These are phyloP conservation scores for Drosophila ercepeae DNA, from an alignment of 1,140 invertebrate genomes.

Conservation along the genomic window DNA sequence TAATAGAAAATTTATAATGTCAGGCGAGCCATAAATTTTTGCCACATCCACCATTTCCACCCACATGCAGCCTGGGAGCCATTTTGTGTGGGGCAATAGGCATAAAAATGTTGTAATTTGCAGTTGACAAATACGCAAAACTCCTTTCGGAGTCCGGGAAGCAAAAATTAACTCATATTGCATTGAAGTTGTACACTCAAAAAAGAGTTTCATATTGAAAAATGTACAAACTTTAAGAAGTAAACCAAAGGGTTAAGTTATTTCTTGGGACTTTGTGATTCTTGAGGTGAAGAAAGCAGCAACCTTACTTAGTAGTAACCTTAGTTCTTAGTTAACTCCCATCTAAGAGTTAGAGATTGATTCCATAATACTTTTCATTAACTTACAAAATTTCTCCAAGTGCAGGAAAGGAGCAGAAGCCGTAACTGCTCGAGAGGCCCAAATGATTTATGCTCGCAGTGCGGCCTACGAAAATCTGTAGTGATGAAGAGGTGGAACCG, in stretches of 20 bases:
- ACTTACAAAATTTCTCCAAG: too few species aligned
- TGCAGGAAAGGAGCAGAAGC: slow-evolving; percentile 14
- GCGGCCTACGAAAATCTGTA: slow-evolving; percentile 70
- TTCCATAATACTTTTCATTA: too few species aligned
- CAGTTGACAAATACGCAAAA: slow-evolving; percentile 81
- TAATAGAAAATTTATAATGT: slow-evolving; percentile 82
- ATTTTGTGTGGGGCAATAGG: slow-evolving; percentile 67
- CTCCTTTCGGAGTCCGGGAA: slow-evolving; percentile 40
- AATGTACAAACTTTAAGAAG: too few species aligned
- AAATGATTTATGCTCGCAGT: slow-evolving; percentile 69
- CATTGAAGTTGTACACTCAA: slow-evolving; percentile 4
- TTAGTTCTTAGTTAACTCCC: too few species aligned
- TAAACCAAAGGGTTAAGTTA: too few species aligned
- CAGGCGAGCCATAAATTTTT: slow-evolving; percentile 71
- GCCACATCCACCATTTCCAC: slow-evolving; percentile 61
- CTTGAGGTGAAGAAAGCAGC: too few species aligned
- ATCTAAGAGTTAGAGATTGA: too few species aligned
- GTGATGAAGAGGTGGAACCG: slow-evolving; percentile 2
- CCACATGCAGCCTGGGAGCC: slow-evolving; percentile 43
- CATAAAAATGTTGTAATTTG: slow-evolving; percentile 73
- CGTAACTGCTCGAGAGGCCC: slow-evolving; percentile 17
- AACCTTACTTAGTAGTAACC: too few species aligned
- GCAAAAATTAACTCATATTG: slow-evolving; percentile 80
- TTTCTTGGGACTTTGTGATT: too few species aligned
- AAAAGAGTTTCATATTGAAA: too few species aligned